Evolutionary conservation across 1,140 invertebrate species (phyloP), one percentile per base, ranked within the genome.

Genomic region (roundworm (Caenorhabditis elegans)): DNA sequence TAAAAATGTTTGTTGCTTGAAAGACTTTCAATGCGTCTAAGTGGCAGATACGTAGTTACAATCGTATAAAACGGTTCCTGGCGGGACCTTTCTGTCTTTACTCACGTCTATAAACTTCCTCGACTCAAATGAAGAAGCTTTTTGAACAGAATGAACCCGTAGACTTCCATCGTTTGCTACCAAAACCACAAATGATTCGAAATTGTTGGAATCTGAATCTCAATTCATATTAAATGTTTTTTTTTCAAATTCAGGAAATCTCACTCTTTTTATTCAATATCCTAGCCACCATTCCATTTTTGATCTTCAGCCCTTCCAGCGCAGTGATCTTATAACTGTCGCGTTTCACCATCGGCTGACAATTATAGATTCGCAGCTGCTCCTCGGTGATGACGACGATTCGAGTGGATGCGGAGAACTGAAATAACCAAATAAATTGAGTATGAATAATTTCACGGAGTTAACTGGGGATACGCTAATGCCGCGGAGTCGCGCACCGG

Each of bases 271-370:
- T 70, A 13, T 39, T 70, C 34, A 70, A n/a, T 10, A 70, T 70
- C n/a, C 60, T 70, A 2, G 60, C 60, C 1, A 70, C 60, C 17
- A 43, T 70, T 39, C 60, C 60, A 28, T 22, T 39, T 28, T 70
- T 70, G 34, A 70, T 70, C 19, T 70, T 70, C 2, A 70, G 5
- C 5, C 60, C 60, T 22, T 70, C 60, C 26, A 70, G 22, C 31
- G 60, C 60, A 39, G 60, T 70, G n/a, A 70, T 70, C 22, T 70
- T 70, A 31, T 70, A 70, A 39, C 60, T 70, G 2, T 70, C 60
- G 2, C 60, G 15, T 39, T 70, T 70, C 8, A 43, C 4, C 34
- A 70, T 70, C 8, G 60, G 60, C n/a, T 39, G 60, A 22, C 60
- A 70, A 15, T 70, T 39, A 19, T 70, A 70, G 28, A 70, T 17